Percentiles rank a stretch among this genome's conserved stretches.
phyloP scores from a whole-genome alignment of 2,888 invertebrate genomes.

The Patella ulyssiponensis region DNA sequence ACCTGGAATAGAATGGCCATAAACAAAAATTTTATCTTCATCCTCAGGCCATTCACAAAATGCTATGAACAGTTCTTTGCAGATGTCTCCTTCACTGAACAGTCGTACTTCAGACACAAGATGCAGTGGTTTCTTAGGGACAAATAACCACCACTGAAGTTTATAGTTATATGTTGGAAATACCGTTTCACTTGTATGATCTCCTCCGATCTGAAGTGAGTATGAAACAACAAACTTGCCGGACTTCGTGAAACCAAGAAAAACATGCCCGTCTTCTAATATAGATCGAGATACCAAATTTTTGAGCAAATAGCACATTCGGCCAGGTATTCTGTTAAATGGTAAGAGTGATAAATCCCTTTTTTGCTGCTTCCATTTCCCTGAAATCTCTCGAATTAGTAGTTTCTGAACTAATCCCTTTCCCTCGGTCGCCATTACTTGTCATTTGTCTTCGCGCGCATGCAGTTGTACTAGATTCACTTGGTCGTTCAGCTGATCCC shows the following conservation, averaged over 20 bases:
- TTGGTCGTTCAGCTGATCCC: too few species aligned
- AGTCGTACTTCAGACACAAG: slow-evolving; percentile 78
- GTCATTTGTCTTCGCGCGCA: slow-evolving; percentile 6
- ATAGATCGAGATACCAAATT: slow-evolving; percentile 64
- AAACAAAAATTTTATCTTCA: slow-evolving; percentile 79
- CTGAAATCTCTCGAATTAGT: neutral
- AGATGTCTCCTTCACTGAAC: slow-evolving; percentile 75
- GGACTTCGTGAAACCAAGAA: slow-evolving; percentile 95
- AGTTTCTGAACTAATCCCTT: neutral
- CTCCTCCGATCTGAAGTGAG: slow-evolving; percentile 76
- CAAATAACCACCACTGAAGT: slow-evolving; percentile 80
- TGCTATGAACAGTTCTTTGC: slow-evolving; percentile 77
- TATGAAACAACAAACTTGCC: slow-evolving; percentile 93
- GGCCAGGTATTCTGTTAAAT: slow-evolving; percentile 68
- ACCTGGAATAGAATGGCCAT: slow-evolving; percentile 75
- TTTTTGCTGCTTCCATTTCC: neutral
- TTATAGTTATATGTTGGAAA: slow-evolving; percentile 74
- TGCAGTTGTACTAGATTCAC: too few species aligned
- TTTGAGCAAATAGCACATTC: slow-evolving; percentile 65
- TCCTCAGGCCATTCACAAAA: slow-evolving; percentile 83
- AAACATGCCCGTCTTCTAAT: slow-evolving; percentile 80
- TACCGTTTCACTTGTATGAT: slow-evolving; percentile 53
- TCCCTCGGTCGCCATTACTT: neutral
- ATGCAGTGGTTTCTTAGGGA: slow-evolving; percentile 75
- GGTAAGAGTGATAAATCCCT: slow-evolving; percentile 22